These are phyloP conservation scores for Kryptopterus vitreolus DNA, from an alignment of 2,797 vertebrate genomes.

Conservation along the genomic window DNA sequence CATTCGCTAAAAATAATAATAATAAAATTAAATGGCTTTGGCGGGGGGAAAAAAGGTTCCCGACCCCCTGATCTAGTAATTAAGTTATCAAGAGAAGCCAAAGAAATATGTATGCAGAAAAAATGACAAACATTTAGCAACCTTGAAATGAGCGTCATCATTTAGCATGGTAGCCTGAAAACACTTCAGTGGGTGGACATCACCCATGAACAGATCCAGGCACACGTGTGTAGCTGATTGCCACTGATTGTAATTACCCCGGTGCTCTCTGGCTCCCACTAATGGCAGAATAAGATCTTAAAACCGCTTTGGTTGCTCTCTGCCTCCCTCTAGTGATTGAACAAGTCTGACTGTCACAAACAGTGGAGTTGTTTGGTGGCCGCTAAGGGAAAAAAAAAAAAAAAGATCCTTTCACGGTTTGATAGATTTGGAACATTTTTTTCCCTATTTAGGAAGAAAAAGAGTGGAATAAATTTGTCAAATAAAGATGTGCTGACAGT, in stretches of 20 bases:
- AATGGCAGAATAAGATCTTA: neutral
- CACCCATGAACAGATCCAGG: neutral
- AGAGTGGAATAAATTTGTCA: neutral
- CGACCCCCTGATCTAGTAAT: too few relatives aligned
- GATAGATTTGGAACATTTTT: neutral
- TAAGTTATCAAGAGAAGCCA: too few relatives aligned
- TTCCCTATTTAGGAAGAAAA: too few relatives aligned
- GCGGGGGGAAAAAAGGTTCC: too few relatives aligned
- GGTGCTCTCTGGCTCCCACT: neutral
- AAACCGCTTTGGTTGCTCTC: neutral
- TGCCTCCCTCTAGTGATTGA: neutral
- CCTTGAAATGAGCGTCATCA: neutral
- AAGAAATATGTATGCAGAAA: too few relatives aligned
- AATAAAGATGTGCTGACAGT: conserved; percentile 6
- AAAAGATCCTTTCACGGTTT: neutral
- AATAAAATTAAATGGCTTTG: too few relatives aligned
- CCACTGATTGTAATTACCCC: neutral
- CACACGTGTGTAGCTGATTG: neutral
- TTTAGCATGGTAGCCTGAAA: too few relatives aligned
- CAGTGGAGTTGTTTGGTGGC: too few relatives aligned
- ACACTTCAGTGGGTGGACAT: neutral
- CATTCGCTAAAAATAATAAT: too few relatives aligned
- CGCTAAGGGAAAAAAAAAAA: too few relatives aligned
- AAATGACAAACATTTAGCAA: too few relatives aligned
- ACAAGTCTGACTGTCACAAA: neutral